Evolutionary conservation across 2,113 vertebrate genomes (phyloP), one percentile per base, ranked within the genome.

Genomic region (Paramisgurnus dabryanus): DNA sequence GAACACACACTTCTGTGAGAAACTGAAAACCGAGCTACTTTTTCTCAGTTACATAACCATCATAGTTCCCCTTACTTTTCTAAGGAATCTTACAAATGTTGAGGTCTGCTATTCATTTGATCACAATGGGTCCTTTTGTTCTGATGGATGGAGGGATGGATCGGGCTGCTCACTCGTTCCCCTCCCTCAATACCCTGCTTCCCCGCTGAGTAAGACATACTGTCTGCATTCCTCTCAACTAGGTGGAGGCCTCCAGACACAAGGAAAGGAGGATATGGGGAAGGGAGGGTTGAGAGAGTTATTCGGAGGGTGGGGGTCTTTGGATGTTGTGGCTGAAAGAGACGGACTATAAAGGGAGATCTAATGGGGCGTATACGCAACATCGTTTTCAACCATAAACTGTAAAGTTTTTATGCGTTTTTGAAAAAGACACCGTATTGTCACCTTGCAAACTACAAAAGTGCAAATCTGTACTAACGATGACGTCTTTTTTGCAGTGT

Each of bases 111-210:
- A 83, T 82, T 81, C 79, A 83, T 86, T 81, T 76, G 50, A 61
- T 76, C 76, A 83, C 79, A 86, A 81, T 80, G 67, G 70, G 63
- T 65, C 67, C 49, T 76, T 79, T 76, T 86, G 82, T 86, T 81
- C 61, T 72, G 72, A 67, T 65, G 3, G 76, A 66, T 63, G 3
- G 70, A 75, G 76, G 41, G 45, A 55, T 61, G 22, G 70, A 79
- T 70, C 43, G 58, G 64, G 11, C 76, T 70, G 58, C 71, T 40
- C 53, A 10, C 71, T 64, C 50, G 45, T 43, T 49, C 27, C 40
- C 66, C 60, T 49, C 12, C 55, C 49, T 76, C 43, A 27, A 11
- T 22, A 66, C 50, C 67, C 66, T 50, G 1, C 50, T 39, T 13
- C 22, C 43, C 17, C 11, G 1, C 78, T 49, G 17, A 49, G 67